A percentile compares a stretch with the other conserved stretches of the same genome.
Conservation (phyloP, 2,888 invertebrate genomes). For the Rhamnusium bicolor region DNA sequence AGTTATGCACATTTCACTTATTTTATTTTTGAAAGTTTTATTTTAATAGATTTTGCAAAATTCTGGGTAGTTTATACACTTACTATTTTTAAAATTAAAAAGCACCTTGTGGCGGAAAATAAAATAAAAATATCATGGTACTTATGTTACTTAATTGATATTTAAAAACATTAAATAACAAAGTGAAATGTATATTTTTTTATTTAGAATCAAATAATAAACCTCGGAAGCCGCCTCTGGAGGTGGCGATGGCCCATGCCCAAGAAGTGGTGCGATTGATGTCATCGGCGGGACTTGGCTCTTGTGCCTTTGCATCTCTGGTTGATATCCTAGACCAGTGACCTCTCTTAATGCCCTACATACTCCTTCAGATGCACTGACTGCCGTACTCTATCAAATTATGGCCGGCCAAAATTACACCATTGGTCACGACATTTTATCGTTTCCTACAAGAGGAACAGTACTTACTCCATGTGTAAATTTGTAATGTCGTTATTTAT, state of each 20-base stretch:
- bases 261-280: conserved; percentile 91
- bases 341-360: conserved; percentile 36
- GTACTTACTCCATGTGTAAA: conserved; percentile 47
- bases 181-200: conserved; percentile 26
- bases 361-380: conserved; percentile 45
- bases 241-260: conserved; percentile 93
- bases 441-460: conserved; percentile 44
- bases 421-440: conserved; percentile 30
- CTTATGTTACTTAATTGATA: too few relatives aligned
- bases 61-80: too few relatives aligned
- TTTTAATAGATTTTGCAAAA: too few relatives aligned
- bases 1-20: too few relatives aligned
- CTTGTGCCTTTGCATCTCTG: conserved; percentile 96
- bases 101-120: too few relatives aligned
- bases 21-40: too few relatives aligned
- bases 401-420: conserved; percentile 24
- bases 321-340: conserved; percentile 85
- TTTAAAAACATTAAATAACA: too few relatives aligned
- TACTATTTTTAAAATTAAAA: too few relatives aligned
- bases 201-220: conserved; percentile 90
- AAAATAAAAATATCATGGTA: too few relatives aligned
- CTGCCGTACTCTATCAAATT: conserved; percentile 52
- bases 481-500: conserved; percentile 36
- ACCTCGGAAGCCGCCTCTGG: conserved; percentile 92
- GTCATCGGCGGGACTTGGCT: conserved; percentile 91